A percentile compares a stretch with the other conserved stretches of the same genome.
phyloP scores from a whole-genome alignment of 2,888 invertebrate species.

The Drosophila affinis region DNA sequence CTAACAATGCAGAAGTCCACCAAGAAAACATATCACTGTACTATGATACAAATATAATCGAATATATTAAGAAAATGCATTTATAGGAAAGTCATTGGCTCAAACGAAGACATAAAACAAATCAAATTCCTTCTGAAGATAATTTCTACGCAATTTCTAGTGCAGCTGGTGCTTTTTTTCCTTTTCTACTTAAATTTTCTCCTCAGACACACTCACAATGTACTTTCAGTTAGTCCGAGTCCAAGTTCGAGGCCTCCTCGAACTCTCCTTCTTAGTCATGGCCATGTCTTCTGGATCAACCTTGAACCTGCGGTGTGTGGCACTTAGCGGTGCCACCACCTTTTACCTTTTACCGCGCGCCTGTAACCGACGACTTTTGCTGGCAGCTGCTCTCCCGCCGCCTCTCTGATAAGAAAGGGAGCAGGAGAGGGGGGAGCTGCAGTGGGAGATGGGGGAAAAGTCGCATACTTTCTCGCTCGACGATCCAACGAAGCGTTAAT shows the following conservation, averaged over 20 bases:
- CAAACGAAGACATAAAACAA: too few species aligned
- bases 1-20: too few species aligned
- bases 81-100: too few species aligned
- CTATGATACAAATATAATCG: too few species aligned
- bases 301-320: conserved; percentile 36
- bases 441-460: conserved; percentile 23
- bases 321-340: conserved; percentile 31
- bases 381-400: conserved; percentile 37
- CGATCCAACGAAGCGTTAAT: conserved; percentile 75
- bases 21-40: too few species aligned
- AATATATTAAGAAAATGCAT: too few species aligned
- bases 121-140: too few species aligned
- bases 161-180: too few species aligned
- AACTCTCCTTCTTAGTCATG: background rate
- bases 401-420: conserved; percentile 31
- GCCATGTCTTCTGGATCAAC: conserved; percentile 27
- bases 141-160: too few species aligned
- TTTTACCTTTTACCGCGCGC: conserved; percentile 36
- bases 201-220: background rate
- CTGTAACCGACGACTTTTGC: conserved; percentile 18
- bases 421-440: background rate
- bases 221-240: background rate
- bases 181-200: background rate
- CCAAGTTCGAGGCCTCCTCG: background rate
- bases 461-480: conserved; percentile 72